phyloP scores from a whole-genome alignment of 2,113 vertebrate genomes.

The Salvelinus alpinus region DNA sequence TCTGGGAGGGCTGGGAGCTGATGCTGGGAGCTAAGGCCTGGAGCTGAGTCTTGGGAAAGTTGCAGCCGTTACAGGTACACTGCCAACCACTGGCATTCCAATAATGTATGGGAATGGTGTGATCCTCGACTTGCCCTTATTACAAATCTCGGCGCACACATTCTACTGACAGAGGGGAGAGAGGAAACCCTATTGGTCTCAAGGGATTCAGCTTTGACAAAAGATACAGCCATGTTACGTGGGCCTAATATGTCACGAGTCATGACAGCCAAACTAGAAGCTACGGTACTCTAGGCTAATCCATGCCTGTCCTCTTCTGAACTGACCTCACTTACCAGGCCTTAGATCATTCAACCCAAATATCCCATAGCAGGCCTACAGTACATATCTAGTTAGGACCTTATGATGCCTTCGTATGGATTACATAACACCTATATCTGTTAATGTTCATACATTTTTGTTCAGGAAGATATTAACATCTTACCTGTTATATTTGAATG shows the following conservation, averaged over 20 bases:
- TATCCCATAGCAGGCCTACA: no score
- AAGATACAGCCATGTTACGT: neutral
- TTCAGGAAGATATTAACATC: no score
- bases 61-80: neutral
- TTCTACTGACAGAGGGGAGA: neutral
- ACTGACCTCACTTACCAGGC: neutral
- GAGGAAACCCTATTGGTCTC: neutral
- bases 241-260: neutral
- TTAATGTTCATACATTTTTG: no score
- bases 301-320: neutral
- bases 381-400: no score
- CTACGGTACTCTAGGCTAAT: neutral
- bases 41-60: neutral
- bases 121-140: neutral
- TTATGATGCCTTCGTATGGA: no score
- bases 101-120: neutral
- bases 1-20: conserved; percentile 38
- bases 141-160: neutral
- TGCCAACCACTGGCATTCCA: neutral
- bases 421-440: no score
- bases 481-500: no score
- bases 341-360: no score
- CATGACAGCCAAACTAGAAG: neutral
- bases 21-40: neutral
- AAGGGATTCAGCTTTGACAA: neutral